Evolutionary conservation across 2,888 invertebrate genomes (phyloP).

Genomic region (Conops quadrifasciatus): DNA sequence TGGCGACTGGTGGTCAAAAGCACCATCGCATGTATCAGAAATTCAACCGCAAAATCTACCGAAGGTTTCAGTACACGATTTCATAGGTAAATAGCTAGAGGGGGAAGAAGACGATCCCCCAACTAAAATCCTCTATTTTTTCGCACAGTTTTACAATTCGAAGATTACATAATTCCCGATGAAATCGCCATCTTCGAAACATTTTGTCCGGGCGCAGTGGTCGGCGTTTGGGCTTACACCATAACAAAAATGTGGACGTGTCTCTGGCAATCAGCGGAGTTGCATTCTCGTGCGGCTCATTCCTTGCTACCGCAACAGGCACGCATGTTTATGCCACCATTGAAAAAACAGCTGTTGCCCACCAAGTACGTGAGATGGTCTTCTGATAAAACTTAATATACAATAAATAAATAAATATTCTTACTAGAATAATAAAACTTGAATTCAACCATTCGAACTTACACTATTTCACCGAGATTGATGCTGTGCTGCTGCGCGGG

Average conservation of each 20-base stretch:
- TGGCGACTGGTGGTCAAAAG: constrained; percentile 84
- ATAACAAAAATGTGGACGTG: constrained; percentile 72
- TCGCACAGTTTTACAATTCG: constrained; percentile 59
- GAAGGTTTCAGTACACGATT: constrained; percentile 78
- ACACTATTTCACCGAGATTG: constrained; percentile 87
- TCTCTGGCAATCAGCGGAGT: constrained; percentile 75
- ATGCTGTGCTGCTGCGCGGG: constrained; percentile 84
- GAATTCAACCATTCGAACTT: constrained; percentile 86
- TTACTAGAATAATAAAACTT: constrained; percentile 80
- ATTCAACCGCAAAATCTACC: constrained; percentile 79
- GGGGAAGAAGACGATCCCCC: not conserved
- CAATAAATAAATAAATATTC: constrained; percentile 12
- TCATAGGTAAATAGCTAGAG: constrained; percentile 75
- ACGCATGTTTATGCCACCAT: constrained; percentile 79
- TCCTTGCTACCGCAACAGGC: constrained; percentile 68
- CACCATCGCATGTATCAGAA: constrained; percentile 75
- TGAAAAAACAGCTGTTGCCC: constrained; percentile 69
- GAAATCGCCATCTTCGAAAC: constrained; percentile 81
- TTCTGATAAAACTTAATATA: not conserved
- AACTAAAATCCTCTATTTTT: not conserved
- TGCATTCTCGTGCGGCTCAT: constrained; percentile 41
- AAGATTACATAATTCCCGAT: constrained; percentile 62
- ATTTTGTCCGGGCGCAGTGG: constrained; percentile 84
- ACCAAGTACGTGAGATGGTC: constrained; percentile 66
- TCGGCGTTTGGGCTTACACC: constrained; percentile 78